A percentile compares a stretch with the other conserved stretches of the same genome.
Evolutionary conservation across 2,797 vertebrate species (phyloP).

Genomic region (Florisuga fusca): DNA sequence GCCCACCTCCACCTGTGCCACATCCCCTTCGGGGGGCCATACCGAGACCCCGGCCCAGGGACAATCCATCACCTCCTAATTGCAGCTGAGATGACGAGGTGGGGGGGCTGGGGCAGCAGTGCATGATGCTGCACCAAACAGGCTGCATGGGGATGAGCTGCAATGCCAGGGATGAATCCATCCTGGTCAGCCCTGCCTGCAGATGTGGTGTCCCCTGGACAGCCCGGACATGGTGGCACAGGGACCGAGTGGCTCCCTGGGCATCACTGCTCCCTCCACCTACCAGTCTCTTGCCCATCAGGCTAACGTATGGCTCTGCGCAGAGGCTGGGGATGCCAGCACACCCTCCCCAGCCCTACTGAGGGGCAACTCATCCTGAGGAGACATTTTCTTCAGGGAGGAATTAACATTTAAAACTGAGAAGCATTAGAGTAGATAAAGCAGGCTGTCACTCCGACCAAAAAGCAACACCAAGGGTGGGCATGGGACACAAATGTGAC

Average conservation of each 20-base stretch:
- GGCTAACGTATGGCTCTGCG: background rate
- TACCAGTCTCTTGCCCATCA: rapidly evolving
- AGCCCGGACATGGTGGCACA: background rate
- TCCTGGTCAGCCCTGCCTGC: background rate
- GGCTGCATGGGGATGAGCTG: background rate
- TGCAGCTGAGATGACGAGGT: background rate
- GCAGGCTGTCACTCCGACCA: slow-evolving; percentile 49
- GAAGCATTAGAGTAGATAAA: slow-evolving; percentile 64
- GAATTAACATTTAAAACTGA: slow-evolving; percentile 71
- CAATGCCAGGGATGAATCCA: rapidly evolving
- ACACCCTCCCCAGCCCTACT: background rate
- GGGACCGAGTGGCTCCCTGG: background rate
- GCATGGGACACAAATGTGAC: background rate
- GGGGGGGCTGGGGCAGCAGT: background rate
- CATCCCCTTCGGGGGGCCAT: background rate
- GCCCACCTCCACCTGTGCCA: background rate
- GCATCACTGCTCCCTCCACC: background rate
- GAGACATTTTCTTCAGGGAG: slow-evolving; percentile 71
- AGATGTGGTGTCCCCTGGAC: rapidly evolving
- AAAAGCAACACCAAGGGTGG: background rate
- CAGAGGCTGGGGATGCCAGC: background rate
- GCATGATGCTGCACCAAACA: background rate
- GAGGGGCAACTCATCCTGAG: slow-evolving; percentile 51
- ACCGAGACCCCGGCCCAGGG: background rate
- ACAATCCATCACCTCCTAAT: slow-evolving; percentile 55